Evolutionary conservation across 2,113 vertebrate genomes (phyloP), one percentile per base, ranked within the genome.

Genomic region (Epinephelus moara): DNA sequence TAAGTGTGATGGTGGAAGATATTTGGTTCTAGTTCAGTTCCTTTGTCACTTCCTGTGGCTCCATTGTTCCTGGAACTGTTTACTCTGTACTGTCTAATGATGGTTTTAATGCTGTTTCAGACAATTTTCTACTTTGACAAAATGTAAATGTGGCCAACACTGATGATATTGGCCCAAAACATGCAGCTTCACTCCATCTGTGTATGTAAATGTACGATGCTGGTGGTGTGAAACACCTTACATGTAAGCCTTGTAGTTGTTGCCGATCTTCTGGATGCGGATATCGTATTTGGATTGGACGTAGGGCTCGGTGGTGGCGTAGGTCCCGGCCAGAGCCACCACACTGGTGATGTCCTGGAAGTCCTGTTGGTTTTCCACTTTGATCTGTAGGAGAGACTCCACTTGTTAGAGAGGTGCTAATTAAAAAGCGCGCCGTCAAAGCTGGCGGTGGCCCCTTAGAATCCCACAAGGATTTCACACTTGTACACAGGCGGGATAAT

Each of bases 221-320:
- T 9, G 21, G 5, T 6, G 3, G 18, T 42, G 56, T 61, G 13
- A 75, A 70, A 21, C n/a, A 0, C 94, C 97, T 97, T 93, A 99
- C 98, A 99, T 99, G 96, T 99, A 99, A 5, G 98, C 98, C 93
- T 99, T 99, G 95, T 99, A 99, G 95, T 99, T 99, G 95, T 37
- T 97, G 71, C 98, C 98, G 0, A 99, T 99, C 94, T 99, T 99
- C 96, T 99, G 98, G 93, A 99, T 96, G 84, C 97, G 96, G 88
- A 99, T 97, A 93, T 99, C 98, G 0, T 99, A 99, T 85, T 99
- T 99, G 95, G 98, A 99, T 86, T 96, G 96, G 0, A 99, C 95
- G 89, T 96, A 99, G 0, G 96, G 97, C 93, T 99, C 98, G 0
- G 96, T 94, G 67, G 98, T 99, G 85, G 97, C 97, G 0, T 99